Evolutionary conservation across 1,140 invertebrate species (phyloP).

Genomic region (Manduca sexta): DNA sequence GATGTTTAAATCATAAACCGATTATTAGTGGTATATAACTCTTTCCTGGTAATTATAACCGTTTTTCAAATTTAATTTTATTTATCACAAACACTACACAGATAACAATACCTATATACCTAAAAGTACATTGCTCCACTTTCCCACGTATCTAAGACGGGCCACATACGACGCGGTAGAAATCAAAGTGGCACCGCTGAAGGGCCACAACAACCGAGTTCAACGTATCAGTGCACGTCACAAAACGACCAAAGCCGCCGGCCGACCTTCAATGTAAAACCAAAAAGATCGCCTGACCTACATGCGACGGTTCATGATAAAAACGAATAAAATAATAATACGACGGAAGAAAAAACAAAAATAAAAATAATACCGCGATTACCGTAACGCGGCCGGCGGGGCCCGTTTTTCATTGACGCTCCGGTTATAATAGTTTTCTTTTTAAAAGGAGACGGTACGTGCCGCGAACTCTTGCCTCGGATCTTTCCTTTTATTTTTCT

Average conservation of each 20-base stretch:
- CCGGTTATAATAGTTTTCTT: conserved; percentile 61
- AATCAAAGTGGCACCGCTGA: not conserved
- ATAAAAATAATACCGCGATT: conserved; percentile 69
- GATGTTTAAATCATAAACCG: too few relatives aligned
- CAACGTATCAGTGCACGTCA: conserved; percentile 4
- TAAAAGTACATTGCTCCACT: too few relatives aligned
- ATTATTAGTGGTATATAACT: too few relatives aligned
- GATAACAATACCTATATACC: too few relatives aligned
- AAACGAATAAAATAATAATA: conserved; percentile 59
- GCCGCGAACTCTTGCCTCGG: conserved; percentile 38
- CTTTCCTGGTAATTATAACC: too few relatives aligned
- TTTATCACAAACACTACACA: too few relatives aligned
- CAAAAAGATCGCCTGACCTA: conserved; percentile 65
- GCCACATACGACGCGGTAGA: too few relatives aligned
- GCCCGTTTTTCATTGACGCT: conserved; percentile 68
- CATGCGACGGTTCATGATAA: conserved; percentile 58
- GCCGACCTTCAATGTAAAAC: conserved; percentile 46
- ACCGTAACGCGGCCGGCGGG: conserved; percentile 48
- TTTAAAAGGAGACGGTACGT: conserved; percentile 60
- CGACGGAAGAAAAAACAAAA: conserved; percentile 63
- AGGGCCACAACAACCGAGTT: conserved; percentile 3
- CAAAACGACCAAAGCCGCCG: conserved; percentile 38
- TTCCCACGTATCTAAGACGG: too few relatives aligned
- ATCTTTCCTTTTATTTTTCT: conserved; percentile 27
- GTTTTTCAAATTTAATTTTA: too few relatives aligned